phyloP scores from a whole-genome alignment of 2,888 invertebrate genomes.

The Thelaira solivaga region DNA sequence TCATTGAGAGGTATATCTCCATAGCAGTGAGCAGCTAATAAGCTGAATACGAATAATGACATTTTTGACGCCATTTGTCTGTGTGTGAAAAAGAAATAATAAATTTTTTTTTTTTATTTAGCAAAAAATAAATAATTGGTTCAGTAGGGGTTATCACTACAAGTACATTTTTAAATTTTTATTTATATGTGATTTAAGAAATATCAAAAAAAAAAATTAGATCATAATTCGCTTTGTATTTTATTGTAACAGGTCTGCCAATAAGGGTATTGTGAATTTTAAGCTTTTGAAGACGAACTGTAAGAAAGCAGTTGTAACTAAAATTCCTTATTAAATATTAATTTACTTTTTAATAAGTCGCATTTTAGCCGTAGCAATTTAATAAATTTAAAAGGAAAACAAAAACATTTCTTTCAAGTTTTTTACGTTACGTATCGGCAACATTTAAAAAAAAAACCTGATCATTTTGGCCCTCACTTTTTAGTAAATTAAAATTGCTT shows the following conservation, averaged over 20 bases:
- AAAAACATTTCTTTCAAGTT: neutral
- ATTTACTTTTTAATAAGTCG: too few relatives aligned
- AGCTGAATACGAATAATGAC: constrained; percentile 22
- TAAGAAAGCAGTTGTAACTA: too few relatives aligned
- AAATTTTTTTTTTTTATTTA: neutral
- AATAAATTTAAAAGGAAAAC: neutral
- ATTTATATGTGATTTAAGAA: neutral
- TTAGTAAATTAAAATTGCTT: neutral
- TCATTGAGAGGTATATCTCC: constrained; percentile 63
- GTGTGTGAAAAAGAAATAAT: constrained; percentile 12
- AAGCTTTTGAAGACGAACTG: too few relatives aligned
- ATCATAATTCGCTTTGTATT: neutral
- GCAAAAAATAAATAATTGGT: neutral
- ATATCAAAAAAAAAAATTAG: neutral
- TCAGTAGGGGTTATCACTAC: constrained; percentile 23
- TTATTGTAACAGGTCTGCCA: too few relatives aligned
- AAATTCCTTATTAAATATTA: too few relatives aligned
- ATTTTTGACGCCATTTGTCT: constrained; percentile 29
- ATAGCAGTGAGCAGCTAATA: constrained; percentile 8
- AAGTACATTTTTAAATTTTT: neutral
- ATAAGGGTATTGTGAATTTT: too few relatives aligned
- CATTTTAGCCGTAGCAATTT: too few relatives aligned
- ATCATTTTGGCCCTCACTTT: neutral
- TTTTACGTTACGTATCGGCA: neutral
- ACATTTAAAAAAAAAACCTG: neutral